Conservation (phyloP, 1,140 invertebrate genomes). For the Pentalonia nigronervosa region DNA sequence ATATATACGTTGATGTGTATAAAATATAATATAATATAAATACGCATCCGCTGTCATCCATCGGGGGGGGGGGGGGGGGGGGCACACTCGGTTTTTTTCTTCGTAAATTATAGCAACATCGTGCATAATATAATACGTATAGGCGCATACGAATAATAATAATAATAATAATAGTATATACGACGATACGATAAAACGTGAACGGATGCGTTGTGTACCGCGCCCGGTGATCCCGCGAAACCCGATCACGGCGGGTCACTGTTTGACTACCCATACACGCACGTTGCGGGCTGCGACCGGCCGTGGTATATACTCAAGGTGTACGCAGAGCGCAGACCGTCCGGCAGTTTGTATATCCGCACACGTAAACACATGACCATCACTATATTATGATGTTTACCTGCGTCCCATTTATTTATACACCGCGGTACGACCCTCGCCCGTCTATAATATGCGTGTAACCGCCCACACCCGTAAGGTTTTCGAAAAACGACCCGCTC, state of each 20-base stretch:
- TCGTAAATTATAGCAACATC: not conserved
- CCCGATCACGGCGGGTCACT: not conserved
- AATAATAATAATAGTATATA: no score
- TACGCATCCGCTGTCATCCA: not conserved
- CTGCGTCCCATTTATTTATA: constrained; percentile 6
- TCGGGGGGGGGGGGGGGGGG: not conserved
- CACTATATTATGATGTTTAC: not conserved
- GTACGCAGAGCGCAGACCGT: not conserved
- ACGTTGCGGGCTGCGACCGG: not conserved
- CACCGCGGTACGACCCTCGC: not conserved
- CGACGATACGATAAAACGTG: not conserved
- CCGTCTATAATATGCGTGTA: not conserved
- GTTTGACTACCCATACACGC: not conserved
- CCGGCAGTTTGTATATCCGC: not conserved
- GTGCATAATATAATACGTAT: not conserved
- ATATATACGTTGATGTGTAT: not conserved
- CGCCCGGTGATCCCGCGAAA: not conserved
- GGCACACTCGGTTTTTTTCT: not conserved
- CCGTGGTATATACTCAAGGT: not conserved
- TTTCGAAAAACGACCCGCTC: not conserved
- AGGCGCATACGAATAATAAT: no score
- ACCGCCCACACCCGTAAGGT: no score
- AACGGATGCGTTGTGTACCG: not conserved
- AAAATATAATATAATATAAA: not conserved
- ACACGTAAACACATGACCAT: not conserved